Conservation (phyloP, 2,113 vertebrate species). For the Panthera uncia region DNA sequence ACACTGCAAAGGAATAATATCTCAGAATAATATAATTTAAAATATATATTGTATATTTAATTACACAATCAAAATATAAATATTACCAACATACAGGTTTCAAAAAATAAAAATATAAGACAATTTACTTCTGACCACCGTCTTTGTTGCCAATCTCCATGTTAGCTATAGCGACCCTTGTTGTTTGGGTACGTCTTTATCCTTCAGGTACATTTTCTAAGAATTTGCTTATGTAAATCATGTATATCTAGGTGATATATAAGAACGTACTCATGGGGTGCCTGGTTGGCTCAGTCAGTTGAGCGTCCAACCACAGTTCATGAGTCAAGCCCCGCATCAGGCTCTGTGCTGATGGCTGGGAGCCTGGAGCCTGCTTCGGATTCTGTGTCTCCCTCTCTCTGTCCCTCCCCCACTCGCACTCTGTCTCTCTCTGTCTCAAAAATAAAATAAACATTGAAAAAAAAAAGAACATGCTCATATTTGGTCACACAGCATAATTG, state of each 20-base stretch:
- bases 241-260: background rate
- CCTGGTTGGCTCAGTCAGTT: too few species aligned
- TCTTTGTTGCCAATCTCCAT: background rate
- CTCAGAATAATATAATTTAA: background rate
- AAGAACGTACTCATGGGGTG: background rate
- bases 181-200: background rate
- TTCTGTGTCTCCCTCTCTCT: too few species aligned
- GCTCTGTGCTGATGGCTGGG: too few species aligned
- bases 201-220: background rate
- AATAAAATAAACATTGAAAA: too few species aligned
- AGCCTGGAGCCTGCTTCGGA: too few species aligned
- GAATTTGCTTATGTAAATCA: background rate
- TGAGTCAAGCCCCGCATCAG: too few species aligned
- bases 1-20: background rate
- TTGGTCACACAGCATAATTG: background rate
- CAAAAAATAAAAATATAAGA: background rate
- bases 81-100: background rate
- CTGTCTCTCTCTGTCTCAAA: too few species aligned
- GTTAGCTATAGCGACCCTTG: background rate
- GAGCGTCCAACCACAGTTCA: too few species aligned
- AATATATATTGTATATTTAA: background rate
- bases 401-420: too few species aligned
- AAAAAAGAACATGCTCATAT: background rate
- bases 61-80: background rate
- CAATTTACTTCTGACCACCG: background rate